phyloP scores from a whole-genome alignment of 2,888 invertebrate genomes.

The Ischnus inquisitorius region DNA sequence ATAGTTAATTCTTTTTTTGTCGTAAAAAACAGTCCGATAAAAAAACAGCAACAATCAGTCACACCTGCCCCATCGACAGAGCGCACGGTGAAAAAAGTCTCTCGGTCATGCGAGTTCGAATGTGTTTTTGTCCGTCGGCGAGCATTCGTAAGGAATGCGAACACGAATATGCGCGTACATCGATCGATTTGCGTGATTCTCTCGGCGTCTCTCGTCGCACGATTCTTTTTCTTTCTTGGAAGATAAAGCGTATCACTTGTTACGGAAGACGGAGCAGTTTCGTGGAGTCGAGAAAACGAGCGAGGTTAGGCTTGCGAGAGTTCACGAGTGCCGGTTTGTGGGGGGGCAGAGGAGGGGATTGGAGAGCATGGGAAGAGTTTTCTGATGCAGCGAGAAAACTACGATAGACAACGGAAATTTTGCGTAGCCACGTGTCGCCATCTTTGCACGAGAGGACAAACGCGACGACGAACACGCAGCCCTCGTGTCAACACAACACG shows the following conservation, averaged over 20 bases:
- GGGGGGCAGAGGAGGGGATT: conserved; percentile 30
- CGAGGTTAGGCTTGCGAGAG: conserved; percentile 51
- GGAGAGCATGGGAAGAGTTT: not conserved
- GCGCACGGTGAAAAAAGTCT: conserved; percentile 21
- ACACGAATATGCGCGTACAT: conserved; percentile 8
- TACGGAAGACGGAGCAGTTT: conserved; percentile 55
- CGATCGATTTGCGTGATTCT: not conserved
- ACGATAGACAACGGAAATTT: conserved; percentile 10
- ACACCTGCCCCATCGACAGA: conserved; percentile 51
- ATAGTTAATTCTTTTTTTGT: not conserved
- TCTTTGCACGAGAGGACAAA: conserved; percentile 4
- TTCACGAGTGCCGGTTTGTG: conserved; percentile 53
- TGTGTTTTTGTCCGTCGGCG: conserved; percentile 6
- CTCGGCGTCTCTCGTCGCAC: not conserved
- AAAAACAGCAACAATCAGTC: conserved; percentile 8
- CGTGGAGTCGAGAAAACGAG: not conserved
- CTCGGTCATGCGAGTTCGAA: conserved; percentile 38
- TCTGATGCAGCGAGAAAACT: conserved; percentile 16
- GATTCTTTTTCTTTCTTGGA: conserved; percentile 25
- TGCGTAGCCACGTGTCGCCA: conserved; percentile 18
- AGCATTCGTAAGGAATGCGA: conserved; percentile 13
- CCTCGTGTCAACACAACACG: conserved; percentile 1
- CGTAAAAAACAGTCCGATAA: not conserved
- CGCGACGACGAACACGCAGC: not conserved
- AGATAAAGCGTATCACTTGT: conserved; percentile 28